Evolutionary conservation across 2,113 vertebrate genomes (phyloP).

Genomic region (Corvus hawaiiensis): DNA sequence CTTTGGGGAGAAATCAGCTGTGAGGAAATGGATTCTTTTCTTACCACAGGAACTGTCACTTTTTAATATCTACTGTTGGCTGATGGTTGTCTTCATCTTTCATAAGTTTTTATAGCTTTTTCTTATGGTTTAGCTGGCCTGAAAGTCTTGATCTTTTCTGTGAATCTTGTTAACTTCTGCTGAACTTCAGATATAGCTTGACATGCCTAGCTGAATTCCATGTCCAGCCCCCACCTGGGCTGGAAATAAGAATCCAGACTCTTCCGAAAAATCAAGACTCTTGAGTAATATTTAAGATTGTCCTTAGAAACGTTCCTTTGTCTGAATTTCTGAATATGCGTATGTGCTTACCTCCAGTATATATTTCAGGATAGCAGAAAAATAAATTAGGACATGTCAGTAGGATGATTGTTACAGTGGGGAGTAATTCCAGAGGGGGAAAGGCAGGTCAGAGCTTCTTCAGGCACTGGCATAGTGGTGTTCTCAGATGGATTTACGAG

Average conservation of each 20-base stretch:
- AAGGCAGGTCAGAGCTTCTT: not conserved
- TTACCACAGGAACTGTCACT: not conserved
- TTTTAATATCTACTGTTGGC: not conserved
- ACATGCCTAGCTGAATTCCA: not conserved
- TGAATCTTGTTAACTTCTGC: not conserved
- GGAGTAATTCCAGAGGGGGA: not conserved
- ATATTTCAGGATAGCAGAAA: not conserved
- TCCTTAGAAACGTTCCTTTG: not conserved
- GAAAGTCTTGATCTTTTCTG: not conserved
- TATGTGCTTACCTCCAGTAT: not conserved
- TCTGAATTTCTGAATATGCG: not conserved
- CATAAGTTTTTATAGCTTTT: not conserved
- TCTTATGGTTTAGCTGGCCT: not conserved
- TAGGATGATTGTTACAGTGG: not conserved
- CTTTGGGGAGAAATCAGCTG: not conserved
- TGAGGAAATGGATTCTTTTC: not conserved
- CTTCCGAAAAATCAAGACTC: not conserved
- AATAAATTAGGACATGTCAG: not conserved
- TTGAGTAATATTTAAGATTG: not conserved
- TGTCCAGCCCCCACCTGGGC: not conserved
- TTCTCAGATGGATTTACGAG: not conserved
- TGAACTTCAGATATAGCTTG: not conserved
- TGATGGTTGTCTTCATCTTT: not conserved
- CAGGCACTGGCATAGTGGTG: not conserved
- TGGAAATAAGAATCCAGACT: not conserved